phyloP scores from a whole-genome alignment of 1,140 invertebrate genomes.

The Battus philenor region DNA sequence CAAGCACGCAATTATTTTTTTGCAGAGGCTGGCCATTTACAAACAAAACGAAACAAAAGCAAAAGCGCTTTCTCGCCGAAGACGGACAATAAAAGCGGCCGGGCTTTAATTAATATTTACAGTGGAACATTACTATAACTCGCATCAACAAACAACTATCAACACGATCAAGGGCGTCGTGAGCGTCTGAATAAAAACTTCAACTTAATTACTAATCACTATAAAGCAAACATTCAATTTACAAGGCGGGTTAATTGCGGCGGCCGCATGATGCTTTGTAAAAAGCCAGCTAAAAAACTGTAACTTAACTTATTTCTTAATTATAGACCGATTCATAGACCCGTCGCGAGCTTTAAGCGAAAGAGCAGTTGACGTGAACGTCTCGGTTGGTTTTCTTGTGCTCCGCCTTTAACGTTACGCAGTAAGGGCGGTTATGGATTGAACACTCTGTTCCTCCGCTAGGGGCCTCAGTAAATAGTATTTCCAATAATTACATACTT shows the following conservation, averaged over 20 bases:
- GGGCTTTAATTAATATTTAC: conserved; percentile 53
- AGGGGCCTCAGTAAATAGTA: conserved; percentile 58
- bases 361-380: conserved; percentile 38
- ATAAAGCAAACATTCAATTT: conserved; percentile 76
- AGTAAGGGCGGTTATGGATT: conserved; percentile 28
- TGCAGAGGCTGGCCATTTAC: conserved; percentile 6
- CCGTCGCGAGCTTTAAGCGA: conserved; percentile 52
- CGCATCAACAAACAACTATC: conserved; percentile 44
- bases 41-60: conserved; percentile 16
- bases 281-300: conserved; percentile 69
- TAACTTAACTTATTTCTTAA: conserved; percentile 75
- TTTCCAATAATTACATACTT: conserved; percentile 68
- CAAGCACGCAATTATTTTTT: conserved; percentile 6
- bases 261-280: conserved; percentile 60
- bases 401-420: conserved; percentile 22
- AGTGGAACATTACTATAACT: conserved; percentile 45
- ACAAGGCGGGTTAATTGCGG: conserved; percentile 71
- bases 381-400: conserved; percentile 14
- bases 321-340: conserved; percentile 72
- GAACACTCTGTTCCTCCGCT: conserved; percentile 17
- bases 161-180: conserved; percentile 50
- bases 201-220: conserved; percentile 72
- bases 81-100: conserved; percentile 23
- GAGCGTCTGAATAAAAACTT: conserved; percentile 51
- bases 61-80: conserved; percentile 2